Evolutionary conservation across 2,888 invertebrate genomes (phyloP), one percentile per base, ranked within the genome.

Genomic region (Laspeyria flexula): DNA sequence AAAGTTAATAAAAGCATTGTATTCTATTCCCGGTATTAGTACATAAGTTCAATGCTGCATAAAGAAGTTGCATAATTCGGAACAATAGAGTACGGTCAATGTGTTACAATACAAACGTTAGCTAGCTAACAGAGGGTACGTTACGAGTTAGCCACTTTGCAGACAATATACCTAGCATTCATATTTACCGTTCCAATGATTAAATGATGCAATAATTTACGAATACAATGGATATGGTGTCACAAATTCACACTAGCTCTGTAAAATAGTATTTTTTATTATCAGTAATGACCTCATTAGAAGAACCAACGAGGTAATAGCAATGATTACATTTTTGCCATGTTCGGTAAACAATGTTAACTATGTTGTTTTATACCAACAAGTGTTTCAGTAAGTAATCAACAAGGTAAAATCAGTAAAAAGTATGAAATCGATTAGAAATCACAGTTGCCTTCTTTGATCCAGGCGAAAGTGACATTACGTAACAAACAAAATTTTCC

Each of bases 401-500:
- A 55, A 53, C 40, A 48, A 48, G 30, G 48, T 50, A 55, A 57
- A 56, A 62, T 60, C 69, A 68, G 49, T 54, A 56, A 61, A 60
- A 65, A 61, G 62, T 68, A 70, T 72, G 62, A 75, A 77, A 79
- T 79, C 64, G 74, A 68, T 71, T 73, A 60, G 69, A 77, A 73
- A 75, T 65, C 55, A 53, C 52, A 33, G 31, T 45, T 50, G 60
- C 48, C 50, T 38, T 30, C 56, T 60, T 60, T 46, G 52, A 52
- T 63, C 56, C 33, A 55, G 55, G 65, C 60, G 73, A 79, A 77
- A 77, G 73, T 65, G 37, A 49, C 39, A 40, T 72, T 65, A 64
- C 47, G 60, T 62, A 71, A 59, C 41, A 33, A 53, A 46, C 46
- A 31, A 11, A 15, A 25, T 51, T 57, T 65, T 63, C 48, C 42